phyloP scores from a whole-genome alignment of 2,113 vertebrate species.

The Psephotus haematonotus region DNA sequence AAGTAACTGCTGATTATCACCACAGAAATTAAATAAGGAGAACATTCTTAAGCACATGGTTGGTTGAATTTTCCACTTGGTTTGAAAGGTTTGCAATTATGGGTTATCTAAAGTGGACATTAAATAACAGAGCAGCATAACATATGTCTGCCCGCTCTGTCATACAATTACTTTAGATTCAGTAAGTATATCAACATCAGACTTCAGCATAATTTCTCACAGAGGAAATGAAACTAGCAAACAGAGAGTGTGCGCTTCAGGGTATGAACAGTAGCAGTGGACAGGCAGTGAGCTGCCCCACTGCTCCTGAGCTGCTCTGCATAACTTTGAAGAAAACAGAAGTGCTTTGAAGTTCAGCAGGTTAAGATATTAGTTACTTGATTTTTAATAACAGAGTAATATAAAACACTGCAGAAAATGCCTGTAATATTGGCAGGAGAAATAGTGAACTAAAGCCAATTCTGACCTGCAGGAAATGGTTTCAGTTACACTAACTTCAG shows the following conservation, averaged over 20 bases:
- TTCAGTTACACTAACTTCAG: not conserved
- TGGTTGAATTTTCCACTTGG: not conserved
- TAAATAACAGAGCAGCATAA: constrained; percentile 21
- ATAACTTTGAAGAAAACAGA: not conserved
- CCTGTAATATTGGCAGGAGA: not conserved
- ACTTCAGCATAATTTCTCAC: not conserved
- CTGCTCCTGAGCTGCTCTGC: not conserved
- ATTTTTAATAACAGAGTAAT: not conserved
- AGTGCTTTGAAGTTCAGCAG: not conserved
- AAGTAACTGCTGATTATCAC: not conserved
- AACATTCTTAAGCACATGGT: not conserved
- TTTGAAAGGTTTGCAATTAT: constrained; percentile 17
- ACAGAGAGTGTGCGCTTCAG: not conserved
- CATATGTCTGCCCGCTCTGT: not conserved
- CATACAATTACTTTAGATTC: not conserved
- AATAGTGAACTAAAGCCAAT: not conserved
- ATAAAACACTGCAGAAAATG: not conserved
- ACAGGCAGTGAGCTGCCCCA: not conserved
- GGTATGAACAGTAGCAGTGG: not conserved
- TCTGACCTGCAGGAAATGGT: not conserved
- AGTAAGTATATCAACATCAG: not conserved
- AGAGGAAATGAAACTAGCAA: not conserved
- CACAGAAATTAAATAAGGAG: not conserved
- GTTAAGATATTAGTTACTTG: not conserved
- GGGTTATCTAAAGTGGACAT: not conserved